Base-by-base conservation (phyloP, 2,113 vertebrate genomes). In the Dicentrarchus labrax region DNA sequence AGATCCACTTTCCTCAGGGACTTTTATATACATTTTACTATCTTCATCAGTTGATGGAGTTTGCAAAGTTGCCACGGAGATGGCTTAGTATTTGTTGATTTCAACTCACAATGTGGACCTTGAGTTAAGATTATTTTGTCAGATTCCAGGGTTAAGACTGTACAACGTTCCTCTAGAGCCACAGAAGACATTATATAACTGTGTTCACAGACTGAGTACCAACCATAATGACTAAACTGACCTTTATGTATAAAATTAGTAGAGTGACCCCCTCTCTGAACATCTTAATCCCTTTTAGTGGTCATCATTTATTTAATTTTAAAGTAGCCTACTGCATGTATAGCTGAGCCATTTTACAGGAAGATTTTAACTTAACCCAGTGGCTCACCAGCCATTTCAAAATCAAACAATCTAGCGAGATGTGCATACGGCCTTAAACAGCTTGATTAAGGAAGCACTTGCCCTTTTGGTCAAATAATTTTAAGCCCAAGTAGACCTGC, bases 381-480 rank as follows among this genome's bases (percentile, higher is more conserved):
- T 66, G 48, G 4, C 36, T 70, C 24, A 36, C 15, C 57, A 10
- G 76, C 59, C 48, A 64, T 75, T 78, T 69, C 9, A 16, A 78
- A 83, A 71, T 47, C 0, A 78, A 81, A 78, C 68, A 72, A 10
- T 5, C 56, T 22, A 38, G 38, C 16, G n/a, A 15, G 15, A 21
- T 53, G 41, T 67, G 13, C 56, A 43, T 22, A n/a, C 8, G 48
- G 24, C 0, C 53, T 64, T 30, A 80, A 80, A 59, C 30, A 71
- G 16, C 19, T 77, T 54, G 21, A 76, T 72, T 65, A 68, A 78
- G 78, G 56, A 9, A 19, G 0, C 57, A 62, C 30, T 70, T 76
- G 54, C 54, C 69, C 75, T 78, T 83, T 78, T 75, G 76, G 30
- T 81, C 70, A 54, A 67, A 68, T 76, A 12, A 56, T 80, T 77